These are phyloP conservation scores for Lordiphosa stackelbergi DNA, from an alignment of 1,140 invertebrate species.

Conservation along the genomic window DNA sequence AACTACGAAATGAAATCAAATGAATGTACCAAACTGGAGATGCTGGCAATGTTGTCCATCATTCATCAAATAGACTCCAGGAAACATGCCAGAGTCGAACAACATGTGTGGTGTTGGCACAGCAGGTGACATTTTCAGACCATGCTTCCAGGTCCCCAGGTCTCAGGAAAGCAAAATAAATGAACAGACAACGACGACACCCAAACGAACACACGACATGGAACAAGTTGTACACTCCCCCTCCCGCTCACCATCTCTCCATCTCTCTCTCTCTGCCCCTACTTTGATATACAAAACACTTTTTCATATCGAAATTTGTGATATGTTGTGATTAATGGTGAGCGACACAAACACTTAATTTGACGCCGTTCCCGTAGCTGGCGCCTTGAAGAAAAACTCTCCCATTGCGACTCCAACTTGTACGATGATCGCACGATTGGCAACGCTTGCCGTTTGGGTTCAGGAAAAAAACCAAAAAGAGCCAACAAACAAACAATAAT, in stretches of 20 bases:
- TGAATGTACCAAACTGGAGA: constrained; percentile 19
- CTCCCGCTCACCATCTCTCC: neutral
- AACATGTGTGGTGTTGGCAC: constrained; percentile 66
- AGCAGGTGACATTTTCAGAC: constrained; percentile 75
- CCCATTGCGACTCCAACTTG: constrained; percentile 13
- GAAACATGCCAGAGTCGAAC: constrained; percentile 27
- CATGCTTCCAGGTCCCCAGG: constrained; percentile 34
- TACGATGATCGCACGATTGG: constrained; percentile 18
- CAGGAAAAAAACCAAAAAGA: constrained; percentile 3
- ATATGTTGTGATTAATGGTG: constrained; percentile 75
- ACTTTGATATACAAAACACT: constrained; percentile 70
- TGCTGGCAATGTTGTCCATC: constrained; percentile 52
- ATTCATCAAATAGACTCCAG: constrained; percentile 65
- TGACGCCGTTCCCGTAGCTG: constrained; percentile 68
- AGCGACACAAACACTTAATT: constrained; percentile 77
- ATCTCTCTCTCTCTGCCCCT: constrained; percentile 27
- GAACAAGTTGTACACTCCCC: constrained; percentile 57
- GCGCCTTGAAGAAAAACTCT: constrained; percentile 54
- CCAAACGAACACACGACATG: constrained; percentile 45
- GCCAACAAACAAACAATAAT: constrained; percentile 21
- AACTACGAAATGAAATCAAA: constrained; percentile 44
- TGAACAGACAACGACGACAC: constrained; percentile 44
- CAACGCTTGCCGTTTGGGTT: constrained; percentile 38
- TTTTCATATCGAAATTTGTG: constrained; percentile 75
- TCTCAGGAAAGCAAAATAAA: constrained; percentile 46